A percentile compares a stretch with the other conserved stretches of the same genome.
phyloP scores from a whole-genome alignment of 1,140 invertebrate species.

The Liolophura sinensis region DNA sequence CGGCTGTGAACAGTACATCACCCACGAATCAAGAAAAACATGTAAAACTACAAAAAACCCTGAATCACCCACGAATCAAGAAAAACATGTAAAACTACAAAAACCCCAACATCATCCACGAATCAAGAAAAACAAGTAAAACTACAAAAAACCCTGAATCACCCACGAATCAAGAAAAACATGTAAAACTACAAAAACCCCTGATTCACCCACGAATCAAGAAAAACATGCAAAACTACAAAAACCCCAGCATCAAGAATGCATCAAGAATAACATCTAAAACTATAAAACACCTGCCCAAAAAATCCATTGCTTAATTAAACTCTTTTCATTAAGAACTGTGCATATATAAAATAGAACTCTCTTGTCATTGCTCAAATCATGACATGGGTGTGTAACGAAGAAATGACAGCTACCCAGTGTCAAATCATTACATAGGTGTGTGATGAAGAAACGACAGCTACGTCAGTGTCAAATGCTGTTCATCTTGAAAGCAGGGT shows the following conservation, averaged over 20 bases:
- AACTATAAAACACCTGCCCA: not conserved
- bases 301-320: no score
- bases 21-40: constrained; percentile 1
- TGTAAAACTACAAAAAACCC: not conserved
- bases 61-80: not conserved
- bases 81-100: not conserved
- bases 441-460: no score
- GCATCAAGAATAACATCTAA: not conserved
- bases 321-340: no score
- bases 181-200: not conserved
- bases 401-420: no score
- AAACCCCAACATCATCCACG: no score
- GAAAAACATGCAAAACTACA: not conserved
- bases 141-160: not conserved
- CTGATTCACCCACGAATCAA: no score
- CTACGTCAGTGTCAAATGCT: no score
- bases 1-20: constrained; percentile 31
- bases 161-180: constrained; percentile 1
- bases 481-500: no score
- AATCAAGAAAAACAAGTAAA: not conserved
- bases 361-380: no score
- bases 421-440: no score
- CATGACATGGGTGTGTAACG: no score
- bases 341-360: no score
- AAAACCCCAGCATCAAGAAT: not conserved